These are phyloP conservation scores for Pionites leucogaster DNA, from an alignment of 2,113 vertebrate species.

Conservation along the genomic window DNA sequence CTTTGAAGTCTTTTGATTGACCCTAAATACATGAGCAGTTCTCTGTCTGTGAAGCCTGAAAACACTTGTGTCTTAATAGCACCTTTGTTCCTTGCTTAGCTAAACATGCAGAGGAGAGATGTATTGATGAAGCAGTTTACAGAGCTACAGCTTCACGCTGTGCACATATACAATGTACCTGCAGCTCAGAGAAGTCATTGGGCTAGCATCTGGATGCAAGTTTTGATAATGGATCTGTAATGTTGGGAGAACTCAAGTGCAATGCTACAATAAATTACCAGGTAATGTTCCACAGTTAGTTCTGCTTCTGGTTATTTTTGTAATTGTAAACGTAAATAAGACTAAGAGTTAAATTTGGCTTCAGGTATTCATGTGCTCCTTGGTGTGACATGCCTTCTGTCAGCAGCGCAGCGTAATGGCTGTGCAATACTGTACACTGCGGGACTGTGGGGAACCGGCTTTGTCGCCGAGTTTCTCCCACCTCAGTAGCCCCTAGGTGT, in stretches of 20 bases:
- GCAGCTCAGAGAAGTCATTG: not conserved
- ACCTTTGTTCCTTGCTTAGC: not conserved
- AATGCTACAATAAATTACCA: not conserved
- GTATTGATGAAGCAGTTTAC: not conserved
- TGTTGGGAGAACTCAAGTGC: not conserved
- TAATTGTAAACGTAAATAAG: not conserved
- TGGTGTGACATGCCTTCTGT: not conserved
- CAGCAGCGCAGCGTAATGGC: not conserved
- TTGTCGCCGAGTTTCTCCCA: not conserved
- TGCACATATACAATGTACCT: accelerated
- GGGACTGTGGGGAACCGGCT: not conserved
- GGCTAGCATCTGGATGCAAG: not conserved
- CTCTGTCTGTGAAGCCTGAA: not conserved
- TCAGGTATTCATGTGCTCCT: accelerated
- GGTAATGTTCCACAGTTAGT: not conserved
- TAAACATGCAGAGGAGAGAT: not conserved
- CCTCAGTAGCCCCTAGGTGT: constrained; percentile 35
- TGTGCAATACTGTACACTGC: not conserved
- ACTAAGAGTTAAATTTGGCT: not conserved
- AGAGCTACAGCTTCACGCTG: not conserved
- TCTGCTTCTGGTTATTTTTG: not conserved
- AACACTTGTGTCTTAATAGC: not conserved
- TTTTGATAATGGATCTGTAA: not conserved
- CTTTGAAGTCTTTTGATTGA: not conserved
- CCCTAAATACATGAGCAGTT: not conserved